Base-by-base conservation (phyloP, 2,888 invertebrate genomes). In the Melanotus villosus region DNA sequence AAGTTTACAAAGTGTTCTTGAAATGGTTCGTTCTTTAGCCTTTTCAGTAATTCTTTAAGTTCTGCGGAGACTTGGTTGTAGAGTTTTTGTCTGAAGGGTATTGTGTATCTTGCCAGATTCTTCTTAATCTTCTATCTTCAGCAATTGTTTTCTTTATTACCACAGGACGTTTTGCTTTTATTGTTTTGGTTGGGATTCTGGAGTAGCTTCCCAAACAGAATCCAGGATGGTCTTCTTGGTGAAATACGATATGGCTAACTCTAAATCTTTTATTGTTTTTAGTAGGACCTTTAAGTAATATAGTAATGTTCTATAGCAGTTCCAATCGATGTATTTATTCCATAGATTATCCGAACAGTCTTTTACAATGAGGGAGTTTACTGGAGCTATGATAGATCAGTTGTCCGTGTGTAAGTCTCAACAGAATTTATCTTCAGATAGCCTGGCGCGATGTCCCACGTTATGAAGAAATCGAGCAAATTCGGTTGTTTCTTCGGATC, bases 81-180 rank as follows among this genome's bases (percentile, higher is more conserved):
- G 1, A 18, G 30, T 4, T 26, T 65, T 74, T 74, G 10, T 74
- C 63, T n/a, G 12, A 21, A 4, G 65, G 64, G 26, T 64, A 66
- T 56, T 68, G 26, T 9, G n/a, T 70, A 3, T 43, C 41, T 57
- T 73, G 71, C 73, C 71, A 75, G 30, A 45, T 54, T 52, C 59
- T 69, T 32, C 71, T 26, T 30, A 71, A 45, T 21, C 45, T 58
- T 52, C 70, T 66, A 71, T 72, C 72, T 56, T 66, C 66, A 7
- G 41, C 56, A 38, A 75, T 70, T 54, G 30, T 32, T 54, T 54
- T 2, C 19, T 54, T 54, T 26, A 54, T 23, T 2, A 16, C 18
- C 16, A 32, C 30, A 16, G n/a, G 30, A 32, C 32, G 26, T 16
- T 14, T 32, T 34, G 30, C 16, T 16, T 54, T 30, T 14, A 12